Conservation (phyloP, 1,140 invertebrate genomes). For the Euura saliciscinereae region DNA sequence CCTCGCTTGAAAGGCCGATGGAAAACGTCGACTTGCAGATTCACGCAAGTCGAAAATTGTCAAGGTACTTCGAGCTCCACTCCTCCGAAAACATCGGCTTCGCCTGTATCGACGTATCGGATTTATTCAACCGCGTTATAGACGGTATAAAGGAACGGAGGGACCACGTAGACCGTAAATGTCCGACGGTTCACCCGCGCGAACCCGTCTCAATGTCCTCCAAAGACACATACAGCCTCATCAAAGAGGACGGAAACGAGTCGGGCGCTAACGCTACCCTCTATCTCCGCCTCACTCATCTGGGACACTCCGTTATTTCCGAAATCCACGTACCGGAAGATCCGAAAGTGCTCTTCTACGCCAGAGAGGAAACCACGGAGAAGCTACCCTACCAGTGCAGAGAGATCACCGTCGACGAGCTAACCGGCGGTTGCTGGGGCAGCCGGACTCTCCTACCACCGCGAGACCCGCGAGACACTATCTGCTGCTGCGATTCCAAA, state of each 20-base stretch:
- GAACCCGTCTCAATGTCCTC: constrained; percentile 32
- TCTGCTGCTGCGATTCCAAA: constrained; percentile 20
- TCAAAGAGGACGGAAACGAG: constrained; percentile 25
- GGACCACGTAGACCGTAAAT: constrained; percentile 37
- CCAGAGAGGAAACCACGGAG: constrained; percentile 35
- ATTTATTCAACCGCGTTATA: constrained; percentile 42
- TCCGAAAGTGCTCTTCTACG: constrained; percentile 18
- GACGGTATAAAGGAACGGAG: constrained; percentile 41
- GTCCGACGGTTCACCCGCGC: constrained; percentile 12
- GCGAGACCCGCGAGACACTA: constrained; percentile 12
- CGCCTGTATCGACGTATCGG: constrained; percentile 31
- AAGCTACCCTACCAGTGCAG: constrained; percentile 36
- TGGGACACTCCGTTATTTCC: constrained; percentile 44
- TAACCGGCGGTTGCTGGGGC: constrained; percentile 27
- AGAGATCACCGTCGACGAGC: constrained; percentile 29
- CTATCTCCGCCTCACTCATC: constrained; percentile 42
- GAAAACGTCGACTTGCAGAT: constrained; percentile 32
- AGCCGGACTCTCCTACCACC: constrained; percentile 18
- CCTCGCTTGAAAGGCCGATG: constrained; percentile 20
- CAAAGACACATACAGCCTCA: constrained; percentile 32
- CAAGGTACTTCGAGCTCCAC: constrained; percentile 35
- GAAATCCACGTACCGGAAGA: constrained; percentile 30
- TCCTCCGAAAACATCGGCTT: constrained; percentile 31
- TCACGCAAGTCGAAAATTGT: constrained; percentile 34
- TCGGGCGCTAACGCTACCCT: constrained; percentile 31